Conservation (phyloP, 2,113 vertebrate genomes). For the Tachysurus fulvidraco region DNA sequence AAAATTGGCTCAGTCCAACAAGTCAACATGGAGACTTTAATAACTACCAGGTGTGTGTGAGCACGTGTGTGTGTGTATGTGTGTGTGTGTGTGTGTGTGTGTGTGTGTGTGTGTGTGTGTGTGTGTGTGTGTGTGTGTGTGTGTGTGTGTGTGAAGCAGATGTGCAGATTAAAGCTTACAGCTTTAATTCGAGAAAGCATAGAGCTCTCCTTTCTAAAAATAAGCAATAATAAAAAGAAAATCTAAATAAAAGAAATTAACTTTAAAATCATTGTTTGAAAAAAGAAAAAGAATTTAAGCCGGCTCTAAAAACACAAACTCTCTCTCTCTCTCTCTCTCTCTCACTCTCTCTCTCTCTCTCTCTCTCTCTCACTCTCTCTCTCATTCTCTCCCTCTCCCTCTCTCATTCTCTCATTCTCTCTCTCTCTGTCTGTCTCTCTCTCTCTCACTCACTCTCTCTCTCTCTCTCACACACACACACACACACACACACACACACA, state of each 20-base stretch:
- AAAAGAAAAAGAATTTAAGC: neutral
- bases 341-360: no score
- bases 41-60: slow-evolving; percentile 26
- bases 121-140: neutral
- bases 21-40: neutral
- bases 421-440: no score
- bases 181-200: neutral
- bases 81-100: slow-evolving; percentile 2
- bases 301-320: neutral
- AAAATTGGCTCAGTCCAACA: neutral
- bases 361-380: no score
- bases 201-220: neutral
- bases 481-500: no score
- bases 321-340: no score
- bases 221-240: neutral
- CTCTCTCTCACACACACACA: no score
- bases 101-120: slow-evolving; percentile 1
- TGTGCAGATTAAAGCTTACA: neutral
- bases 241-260: neutral
- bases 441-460: no score
- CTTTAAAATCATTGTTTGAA: neutral
- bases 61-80: no score
- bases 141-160: neutral
- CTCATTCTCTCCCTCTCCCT: no score
- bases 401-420: no score